Percentiles rank a stretch among this genome's conserved stretches.
phyloP scores from a whole-genome alignment of 2,888 invertebrate genomes.

The Melieria crassipennis region DNA sequence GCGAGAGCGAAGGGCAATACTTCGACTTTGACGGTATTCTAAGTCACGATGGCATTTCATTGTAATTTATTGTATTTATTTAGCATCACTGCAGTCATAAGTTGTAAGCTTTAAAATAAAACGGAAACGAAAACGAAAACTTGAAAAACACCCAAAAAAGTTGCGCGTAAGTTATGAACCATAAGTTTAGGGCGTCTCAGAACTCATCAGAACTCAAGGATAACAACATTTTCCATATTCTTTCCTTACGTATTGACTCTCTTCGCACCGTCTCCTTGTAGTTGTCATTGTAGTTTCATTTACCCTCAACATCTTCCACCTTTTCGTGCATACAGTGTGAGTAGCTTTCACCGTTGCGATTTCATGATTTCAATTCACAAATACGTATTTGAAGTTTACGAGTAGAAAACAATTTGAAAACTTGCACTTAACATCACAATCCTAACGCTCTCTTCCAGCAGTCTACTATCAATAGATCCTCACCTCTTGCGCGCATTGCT shows the following conservation, averaged over 20 bases:
- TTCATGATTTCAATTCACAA: no score
- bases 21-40: not conserved
- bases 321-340: not conserved
- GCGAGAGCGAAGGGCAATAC: no score
- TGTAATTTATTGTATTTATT: slow-evolving; percentile 2
- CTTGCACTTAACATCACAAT: not conserved
- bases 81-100: not conserved
- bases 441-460: slow-evolving; percentile 20
- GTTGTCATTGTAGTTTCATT: not conserved
- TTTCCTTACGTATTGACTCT: not conserved
- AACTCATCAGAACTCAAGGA: not conserved
- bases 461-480: slow-evolving; percentile 25
- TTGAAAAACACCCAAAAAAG: no score
- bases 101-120: slow-evolving; percentile 9
- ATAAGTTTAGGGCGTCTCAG: not conserved
- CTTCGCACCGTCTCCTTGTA: not conserved
- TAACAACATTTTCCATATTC: not conserved
- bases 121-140: not conserved
- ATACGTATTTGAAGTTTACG: no score
- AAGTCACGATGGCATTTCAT: slow-evolving; percentile 9
- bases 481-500: not conserved
- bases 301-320: not conserved
- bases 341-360: no score
- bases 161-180: not conserved
- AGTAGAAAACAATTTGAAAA: not conserved